phyloP scores from a whole-genome alignment of 2,113 vertebrate species.

The Smithornis capensis region DNA sequence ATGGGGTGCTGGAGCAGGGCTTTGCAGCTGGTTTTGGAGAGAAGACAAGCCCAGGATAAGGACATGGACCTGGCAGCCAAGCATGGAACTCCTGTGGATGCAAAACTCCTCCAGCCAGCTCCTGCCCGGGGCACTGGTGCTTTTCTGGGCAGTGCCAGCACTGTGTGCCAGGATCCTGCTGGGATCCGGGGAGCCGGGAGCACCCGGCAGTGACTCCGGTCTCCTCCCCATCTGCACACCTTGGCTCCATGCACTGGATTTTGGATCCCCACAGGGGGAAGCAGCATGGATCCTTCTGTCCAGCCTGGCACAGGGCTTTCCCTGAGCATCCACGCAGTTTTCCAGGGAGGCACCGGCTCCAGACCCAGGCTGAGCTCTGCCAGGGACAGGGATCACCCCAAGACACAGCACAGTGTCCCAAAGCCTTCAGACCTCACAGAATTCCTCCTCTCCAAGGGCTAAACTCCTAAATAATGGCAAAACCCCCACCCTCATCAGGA shows the following conservation, averaged over 20 bases:
- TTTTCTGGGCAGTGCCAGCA: accelerated
- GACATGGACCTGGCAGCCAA: not conserved
- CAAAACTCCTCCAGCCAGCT: not conserved
- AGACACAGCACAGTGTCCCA: not conserved
- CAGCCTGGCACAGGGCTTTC: not conserved
- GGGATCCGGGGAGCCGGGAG: accelerated
- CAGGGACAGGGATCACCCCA: no score
- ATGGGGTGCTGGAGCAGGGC: accelerated
- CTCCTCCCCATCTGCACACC: not conserved
- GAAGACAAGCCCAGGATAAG: not conserved
- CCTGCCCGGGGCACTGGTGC: not conserved
- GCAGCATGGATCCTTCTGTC: not conserved
- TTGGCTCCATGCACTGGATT: accelerated
- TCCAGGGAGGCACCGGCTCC: accelerated
- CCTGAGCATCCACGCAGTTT: accelerated
- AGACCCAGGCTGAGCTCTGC: not conserved
- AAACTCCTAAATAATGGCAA: not conserved
- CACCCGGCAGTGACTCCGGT: accelerated
- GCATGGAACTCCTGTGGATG: not conserved
- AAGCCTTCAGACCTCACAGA: not conserved
- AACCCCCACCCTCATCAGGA: accelerated
- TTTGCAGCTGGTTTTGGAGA: not conserved
- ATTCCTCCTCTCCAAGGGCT: not conserved
- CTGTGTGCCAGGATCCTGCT: not conserved
- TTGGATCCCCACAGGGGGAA: not conserved